Evolutionary conservation across 2,797 vertebrate genomes (phyloP).

Genomic region (Natrix natrix): DNA sequence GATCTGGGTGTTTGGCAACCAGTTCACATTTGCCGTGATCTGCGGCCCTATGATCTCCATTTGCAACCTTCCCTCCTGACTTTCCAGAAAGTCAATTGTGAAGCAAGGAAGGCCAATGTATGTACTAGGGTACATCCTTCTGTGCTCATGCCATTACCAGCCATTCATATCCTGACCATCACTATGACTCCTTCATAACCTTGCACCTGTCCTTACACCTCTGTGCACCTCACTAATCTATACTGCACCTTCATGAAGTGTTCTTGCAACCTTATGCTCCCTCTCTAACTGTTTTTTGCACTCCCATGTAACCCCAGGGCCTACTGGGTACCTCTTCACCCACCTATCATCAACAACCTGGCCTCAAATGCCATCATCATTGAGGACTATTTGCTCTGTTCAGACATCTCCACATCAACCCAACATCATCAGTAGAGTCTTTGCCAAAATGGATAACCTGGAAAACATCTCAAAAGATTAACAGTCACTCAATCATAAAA

Average conservation of each 20-base stretch:
- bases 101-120: not conserved
- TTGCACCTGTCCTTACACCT: not conserved
- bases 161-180: not conserved
- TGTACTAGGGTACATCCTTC: not conserved
- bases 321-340: not conserved
- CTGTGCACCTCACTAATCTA: not conserved
- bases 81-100: not conserved
- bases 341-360: not conserved
- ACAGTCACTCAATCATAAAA: not conserved
- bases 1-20: not conserved
- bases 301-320: not conserved
- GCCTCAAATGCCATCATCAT: not conserved
- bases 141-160: not conserved
- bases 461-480: not conserved
- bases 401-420: not conserved
- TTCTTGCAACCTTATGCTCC: not conserved
- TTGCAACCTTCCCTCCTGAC: not conserved
- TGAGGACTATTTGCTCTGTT: not conserved
- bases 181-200: not conserved
- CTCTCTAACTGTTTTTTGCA: not conserved
- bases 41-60: not conserved
- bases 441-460: not conserved
- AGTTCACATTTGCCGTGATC: not conserved
- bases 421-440: not conserved
- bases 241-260: not conserved